phyloP scores from a whole-genome alignment of 2,888 invertebrate genomes.

The Aleiodes leptofemur region DNA sequence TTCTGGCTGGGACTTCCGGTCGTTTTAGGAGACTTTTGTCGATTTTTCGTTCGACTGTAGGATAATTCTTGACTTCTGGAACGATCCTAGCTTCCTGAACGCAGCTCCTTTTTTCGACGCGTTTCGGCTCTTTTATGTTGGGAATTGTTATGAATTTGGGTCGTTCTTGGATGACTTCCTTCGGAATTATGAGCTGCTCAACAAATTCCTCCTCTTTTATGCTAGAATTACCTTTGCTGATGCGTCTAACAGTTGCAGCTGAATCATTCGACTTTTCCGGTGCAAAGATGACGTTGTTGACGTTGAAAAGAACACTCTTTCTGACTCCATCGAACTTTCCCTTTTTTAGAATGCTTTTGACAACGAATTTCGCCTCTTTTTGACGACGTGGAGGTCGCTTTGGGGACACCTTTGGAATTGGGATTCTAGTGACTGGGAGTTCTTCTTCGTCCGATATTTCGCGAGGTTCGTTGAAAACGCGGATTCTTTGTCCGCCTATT shows the following conservation, averaged over 20 bases:
- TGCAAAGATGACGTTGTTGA: slow-evolving; percentile 72
- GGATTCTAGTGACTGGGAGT: slow-evolving; percentile 65
- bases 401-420: slow-evolving; percentile 77
- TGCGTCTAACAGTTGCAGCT: slow-evolving; percentile 50
- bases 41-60: slow-evolving; percentile 58
- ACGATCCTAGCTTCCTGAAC: slow-evolving; percentile 63
- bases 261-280: slow-evolving; percentile 68
- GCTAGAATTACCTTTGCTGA: slow-evolving; percentile 55
- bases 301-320: slow-evolving; percentile 71
- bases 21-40: slow-evolving; percentile 51
- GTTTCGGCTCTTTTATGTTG: slow-evolving; percentile 68
- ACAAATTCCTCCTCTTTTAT: slow-evolving; percentile 31
- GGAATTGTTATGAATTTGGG: slow-evolving; percentile 72
- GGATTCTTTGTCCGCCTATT: slow-evolving; percentile 83
- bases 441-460: slow-evolving; percentile 64
- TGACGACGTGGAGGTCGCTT: slow-evolving; percentile 80
- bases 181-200: not conserved
- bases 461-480: slow-evolving; percentile 78
- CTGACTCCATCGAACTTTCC: slow-evolving; percentile 62
- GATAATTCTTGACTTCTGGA: slow-evolving; percentile 55
- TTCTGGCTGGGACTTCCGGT: slow-evolving; percentile 52
- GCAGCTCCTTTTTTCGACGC: slow-evolving; percentile 31
- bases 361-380: slow-evolving; percentile 74
- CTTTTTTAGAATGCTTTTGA: slow-evolving; percentile 69
- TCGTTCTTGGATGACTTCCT: slow-evolving; percentile 49